Conservation (phyloP, 1,140 invertebrate species). For the Zaprionus inermis region DNA sequence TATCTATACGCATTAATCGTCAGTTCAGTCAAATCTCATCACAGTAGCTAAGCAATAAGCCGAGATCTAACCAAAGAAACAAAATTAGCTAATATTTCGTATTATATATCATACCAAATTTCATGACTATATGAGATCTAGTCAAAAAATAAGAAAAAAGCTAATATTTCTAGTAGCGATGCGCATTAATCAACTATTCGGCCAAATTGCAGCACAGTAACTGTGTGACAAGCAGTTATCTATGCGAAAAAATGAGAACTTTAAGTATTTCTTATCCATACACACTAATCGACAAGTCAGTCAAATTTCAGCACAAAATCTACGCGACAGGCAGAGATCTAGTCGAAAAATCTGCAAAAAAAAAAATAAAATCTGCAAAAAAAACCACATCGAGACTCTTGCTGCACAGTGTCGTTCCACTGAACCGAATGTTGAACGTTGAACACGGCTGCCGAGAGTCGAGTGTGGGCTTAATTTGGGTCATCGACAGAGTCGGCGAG, state of each 20-base stretch:
- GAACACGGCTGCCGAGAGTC: slow-evolving; percentile 25
- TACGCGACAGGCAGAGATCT: not conserved
- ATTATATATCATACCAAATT: too few relatives aligned
- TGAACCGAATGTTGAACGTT: slow-evolving; percentile 32
- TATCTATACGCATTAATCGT: not conserved
- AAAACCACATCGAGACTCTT: not conserved
- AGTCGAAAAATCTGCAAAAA: too few relatives aligned
- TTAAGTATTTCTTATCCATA: too few relatives aligned
- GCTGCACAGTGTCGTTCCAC: slow-evolving; percentile 27
- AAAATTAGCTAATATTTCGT: not conserved
- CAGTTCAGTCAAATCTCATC: not conserved
- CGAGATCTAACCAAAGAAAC: not conserved
- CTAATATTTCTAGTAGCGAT: not conserved
- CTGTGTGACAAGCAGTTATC: not conserved
- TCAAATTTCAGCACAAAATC: not conserved
- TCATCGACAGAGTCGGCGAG: slow-evolving; percentile 19
- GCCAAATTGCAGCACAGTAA: not conserved
- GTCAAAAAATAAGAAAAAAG: too few relatives aligned
- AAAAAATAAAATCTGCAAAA: not conserved
- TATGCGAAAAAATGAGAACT: too few relatives aligned
- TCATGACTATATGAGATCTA: too few relatives aligned
- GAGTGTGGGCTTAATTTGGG: slow-evolving; percentile 46
- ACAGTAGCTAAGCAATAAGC: not conserved
- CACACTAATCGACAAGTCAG: not conserved
- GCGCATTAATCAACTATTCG: not conserved